A percentile compares a stretch with the other conserved stretches of the same genome.
Conservation (phyloP, 2,888 invertebrate genomes). For the Perizoma flavofasciatum region DNA sequence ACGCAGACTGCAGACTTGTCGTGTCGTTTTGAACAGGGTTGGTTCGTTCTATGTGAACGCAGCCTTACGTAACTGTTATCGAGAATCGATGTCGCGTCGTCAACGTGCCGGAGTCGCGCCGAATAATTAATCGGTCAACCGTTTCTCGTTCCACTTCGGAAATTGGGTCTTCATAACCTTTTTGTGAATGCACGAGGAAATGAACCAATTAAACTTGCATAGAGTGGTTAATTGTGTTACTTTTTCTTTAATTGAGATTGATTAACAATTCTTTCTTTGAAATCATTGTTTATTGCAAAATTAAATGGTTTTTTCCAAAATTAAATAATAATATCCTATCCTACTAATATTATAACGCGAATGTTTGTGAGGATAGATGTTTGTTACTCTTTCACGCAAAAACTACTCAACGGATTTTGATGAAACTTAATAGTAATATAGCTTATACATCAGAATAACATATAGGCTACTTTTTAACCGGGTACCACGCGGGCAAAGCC, state of each 20-base stretch:
- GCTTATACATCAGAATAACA: no score
- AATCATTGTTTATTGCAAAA: neutral
- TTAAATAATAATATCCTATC: no score
- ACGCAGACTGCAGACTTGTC: no score
- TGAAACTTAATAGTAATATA: no score
- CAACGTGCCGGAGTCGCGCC: slow-evolving; percentile 60
- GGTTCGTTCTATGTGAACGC: slow-evolving; percentile 6
- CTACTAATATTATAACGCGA: no score
- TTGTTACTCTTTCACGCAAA: no score
- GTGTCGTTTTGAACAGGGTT: neutral
- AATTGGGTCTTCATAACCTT: slow-evolving; percentile 52
- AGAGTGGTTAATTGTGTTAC: slow-evolving; percentile 1
- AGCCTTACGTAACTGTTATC: slow-evolving; percentile 48
- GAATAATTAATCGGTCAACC: slow-evolving; percentile 80
- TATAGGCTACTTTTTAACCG: no score
- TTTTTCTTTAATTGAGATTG: neutral
- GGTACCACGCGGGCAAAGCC: no score
- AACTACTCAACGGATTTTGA: no score
- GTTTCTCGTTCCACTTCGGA: slow-evolving; percentile 61
- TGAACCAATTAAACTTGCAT: slow-evolving; percentile 27
- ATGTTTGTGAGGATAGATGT: no score
- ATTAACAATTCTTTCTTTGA: neutral
- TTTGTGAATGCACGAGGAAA: slow-evolving; percentile 36
- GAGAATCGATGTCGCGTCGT: slow-evolving; percentile 64
- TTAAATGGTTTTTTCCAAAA: no score